Percentiles rank a stretch among this genome's conserved stretches.
Evolutionary conservation across 2,797 vertebrate species (phyloP).

Genomic region (Falco concolor): DNA sequence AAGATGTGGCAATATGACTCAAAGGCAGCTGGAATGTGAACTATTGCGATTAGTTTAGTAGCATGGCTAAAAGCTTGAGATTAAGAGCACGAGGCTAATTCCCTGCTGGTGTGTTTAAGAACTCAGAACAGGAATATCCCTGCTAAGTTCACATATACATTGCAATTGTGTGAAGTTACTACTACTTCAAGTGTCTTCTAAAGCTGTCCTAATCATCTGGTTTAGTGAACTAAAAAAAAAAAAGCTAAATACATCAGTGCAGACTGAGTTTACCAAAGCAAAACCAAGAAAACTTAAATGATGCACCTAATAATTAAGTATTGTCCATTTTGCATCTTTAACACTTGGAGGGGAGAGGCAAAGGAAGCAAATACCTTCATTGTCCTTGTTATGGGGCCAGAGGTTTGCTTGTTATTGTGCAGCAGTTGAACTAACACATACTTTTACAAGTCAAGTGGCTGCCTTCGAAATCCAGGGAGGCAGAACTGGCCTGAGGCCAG

Average conservation of each 20-base stretch:
- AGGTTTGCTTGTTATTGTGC: not conserved
- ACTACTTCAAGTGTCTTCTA: not conserved
- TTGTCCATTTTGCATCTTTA: not conserved
- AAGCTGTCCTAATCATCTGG: not conserved
- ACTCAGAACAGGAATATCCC: not conserved
- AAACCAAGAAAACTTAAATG: not conserved
- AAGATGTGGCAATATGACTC: not conserved
- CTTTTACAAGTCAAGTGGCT: not conserved
- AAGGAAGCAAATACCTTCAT: not conserved
- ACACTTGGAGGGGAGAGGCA: not conserved
- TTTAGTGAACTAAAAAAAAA: not conserved
- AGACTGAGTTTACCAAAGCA: not conserved
- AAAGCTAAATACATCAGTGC: not conserved
- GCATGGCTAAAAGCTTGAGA: not conserved
- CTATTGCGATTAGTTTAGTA: not conserved
- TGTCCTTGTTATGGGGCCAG: not conserved
- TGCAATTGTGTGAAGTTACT: not conserved
- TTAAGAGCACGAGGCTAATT: not conserved
- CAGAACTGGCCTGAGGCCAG: constrained; percentile 32
- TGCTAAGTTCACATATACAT: not conserved
- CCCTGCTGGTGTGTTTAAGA: not conserved
- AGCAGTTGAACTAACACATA: not conserved
- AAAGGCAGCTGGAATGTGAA: not conserved
- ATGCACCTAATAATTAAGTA: not conserved
- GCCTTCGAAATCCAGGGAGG: constrained; percentile 15